Evolutionary conservation across 2,888 invertebrate genomes (phyloP), one percentile per base, ranked within the genome.

Genomic region (Ormyrus pomaceus): DNA sequence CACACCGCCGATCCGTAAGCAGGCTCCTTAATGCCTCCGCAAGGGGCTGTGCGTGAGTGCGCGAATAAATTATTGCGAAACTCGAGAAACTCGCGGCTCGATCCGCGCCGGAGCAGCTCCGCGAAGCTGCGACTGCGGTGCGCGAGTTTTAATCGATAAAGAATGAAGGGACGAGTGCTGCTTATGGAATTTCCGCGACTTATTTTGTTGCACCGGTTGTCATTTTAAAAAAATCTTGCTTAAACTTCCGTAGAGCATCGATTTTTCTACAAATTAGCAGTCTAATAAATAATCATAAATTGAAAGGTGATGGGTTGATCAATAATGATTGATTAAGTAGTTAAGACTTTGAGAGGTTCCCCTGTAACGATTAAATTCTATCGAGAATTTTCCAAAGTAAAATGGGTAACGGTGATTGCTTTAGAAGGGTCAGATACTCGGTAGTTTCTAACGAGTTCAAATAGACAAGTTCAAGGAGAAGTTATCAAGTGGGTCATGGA

Each of bases 41-140:
- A 19, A 51, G 6, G 34, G 59, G 6, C 5, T 61, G 56, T 11
- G n/a, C 9, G 13, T 46, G 50, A 46, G 45, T n/a, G 59, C 13
- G 66, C 66, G 72, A 78, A 78, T 78, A 66, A 78, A 72, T 78
- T 78, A 77, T 72, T 59, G 50, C 59, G 76, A 76, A 76, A 76
- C 61, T 55, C 50, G 76, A 76, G 76, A 61, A 53, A 66, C 73
- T 56, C 62, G 7, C 11, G 48, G 53, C 11, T 46, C 61, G 53
- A 66, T 19, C 53, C 53, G 34, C 53, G 6, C 19, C 19, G 19
- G 19, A 19, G 19, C 19, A 19, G 19, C 19, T 0, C 19, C 19
- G 19, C 0, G 19, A 1, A 0, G 19, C 19, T 19, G 0, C 19
- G n/a, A 9, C 10, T 51, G 19, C 11, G 11, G 2, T 8, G 55